Evolutionary conservation across 2,888 invertebrate species (phyloP), one percentile per base, ranked within the genome.

Genomic region (Polydrusus tereticollis): DNA sequence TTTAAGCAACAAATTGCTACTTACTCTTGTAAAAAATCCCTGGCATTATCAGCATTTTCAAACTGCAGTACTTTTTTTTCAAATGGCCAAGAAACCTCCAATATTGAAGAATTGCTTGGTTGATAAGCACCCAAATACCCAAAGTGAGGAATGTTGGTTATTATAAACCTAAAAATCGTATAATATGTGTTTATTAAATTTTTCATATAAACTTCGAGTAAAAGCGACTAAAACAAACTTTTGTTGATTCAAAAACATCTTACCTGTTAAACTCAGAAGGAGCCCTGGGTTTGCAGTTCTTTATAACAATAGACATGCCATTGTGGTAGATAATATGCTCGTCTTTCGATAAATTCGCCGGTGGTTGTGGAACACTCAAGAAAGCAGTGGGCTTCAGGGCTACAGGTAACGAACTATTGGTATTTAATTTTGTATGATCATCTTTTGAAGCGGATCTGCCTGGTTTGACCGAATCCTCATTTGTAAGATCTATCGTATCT

Each of bases 51-150:
- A 14, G 73, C 72, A 66, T 69, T 74, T 16, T 68, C 59, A 72
- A 82, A 83, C 38, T 80, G 71, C n/a, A 82, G 68, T 18, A 79
- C 72, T 67, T 79, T 81, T 16, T 76, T 78, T 45, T 78, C 78
- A 21, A 78, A 78, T 1, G 82, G 82, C 82, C 82, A 83, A 8
- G 76, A 78, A 16, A 82, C 79, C 23, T 82, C 82, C 21, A 83
- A 75, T 16, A 66, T 66, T 47, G 75, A 69, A 5, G 72, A 70
- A 36, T 75, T 58, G 0, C 67, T 63, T 50, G 74, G 72, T 69
- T 77, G 77, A 45, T 69, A 75, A 21, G 82, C 83, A 1, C 78
- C 80, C 18, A 83, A 74, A 72, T 82, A 82, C 6, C 83, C 83
- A 64, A 83, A 80, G 68, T 79, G 73, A 1, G 82, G 82, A 26